phyloP scores from a whole-genome alignment of 2,797 vertebrate genomes.

The Calcarius lapponicus region DNA sequence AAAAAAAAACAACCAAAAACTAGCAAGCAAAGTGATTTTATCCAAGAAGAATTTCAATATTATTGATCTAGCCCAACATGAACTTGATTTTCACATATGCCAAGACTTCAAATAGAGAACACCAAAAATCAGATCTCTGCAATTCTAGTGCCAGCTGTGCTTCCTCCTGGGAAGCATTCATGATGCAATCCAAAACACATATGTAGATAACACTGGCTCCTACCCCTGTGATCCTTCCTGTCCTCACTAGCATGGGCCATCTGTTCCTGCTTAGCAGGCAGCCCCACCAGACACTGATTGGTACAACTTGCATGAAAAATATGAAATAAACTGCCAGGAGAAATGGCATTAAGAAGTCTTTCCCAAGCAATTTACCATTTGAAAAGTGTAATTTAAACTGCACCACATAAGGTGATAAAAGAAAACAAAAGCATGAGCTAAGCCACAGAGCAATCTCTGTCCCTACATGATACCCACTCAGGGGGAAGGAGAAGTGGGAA shows the following conservation, averaged over 20 bases:
- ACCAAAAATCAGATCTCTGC: background rate
- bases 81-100: conserved; percentile 39
- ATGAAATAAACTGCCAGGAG: conserved; percentile 21
- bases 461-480: background rate
- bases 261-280: conserved; percentile 44
- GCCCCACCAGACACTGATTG: background rate
- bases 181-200: background rate
- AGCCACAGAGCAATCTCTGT: background rate
- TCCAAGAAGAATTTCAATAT: conserved; percentile 36
- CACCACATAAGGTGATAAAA: background rate
- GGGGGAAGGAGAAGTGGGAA: background rate
- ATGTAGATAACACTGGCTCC: conserved; percentile 4
- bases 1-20: background rate
- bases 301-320: background rate
- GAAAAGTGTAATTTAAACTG: conserved; percentile 14
- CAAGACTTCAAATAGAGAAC: conserved; percentile 3
- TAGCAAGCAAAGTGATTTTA: conserved; percentile 51
- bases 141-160: conserved; percentile 1
- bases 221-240: background rate
- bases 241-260: background rate
- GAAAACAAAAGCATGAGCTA: background rate
- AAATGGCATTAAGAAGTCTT: conserved; percentile 1
- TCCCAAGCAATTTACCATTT: conserved; percentile 11
- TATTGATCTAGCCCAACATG: conserved; percentile 31
- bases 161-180: conserved; percentile 2